These are phyloP conservation scores for Tetragonula carbonaria DNA, from an alignment of 2,888 invertebrate species.

Conservation along the genomic window DNA sequence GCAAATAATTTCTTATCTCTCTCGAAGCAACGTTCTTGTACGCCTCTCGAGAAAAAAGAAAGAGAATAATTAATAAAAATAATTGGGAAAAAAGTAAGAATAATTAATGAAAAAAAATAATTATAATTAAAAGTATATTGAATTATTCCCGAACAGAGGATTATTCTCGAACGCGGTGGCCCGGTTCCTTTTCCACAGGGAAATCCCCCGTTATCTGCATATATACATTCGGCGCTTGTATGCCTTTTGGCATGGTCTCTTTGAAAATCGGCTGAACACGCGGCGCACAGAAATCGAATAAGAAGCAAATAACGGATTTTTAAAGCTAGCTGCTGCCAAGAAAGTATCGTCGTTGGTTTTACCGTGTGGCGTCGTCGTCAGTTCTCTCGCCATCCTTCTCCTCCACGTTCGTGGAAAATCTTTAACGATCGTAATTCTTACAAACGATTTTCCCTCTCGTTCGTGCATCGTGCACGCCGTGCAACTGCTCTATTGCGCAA, in stretches of 20 bases:
- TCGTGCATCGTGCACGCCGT: constrained; percentile 20
- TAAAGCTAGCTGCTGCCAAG: constrained; percentile 13
- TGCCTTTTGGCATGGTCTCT: constrained; percentile 65
- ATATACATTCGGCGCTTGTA: constrained; percentile 55
- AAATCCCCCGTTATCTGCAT: constrained; percentile 60
- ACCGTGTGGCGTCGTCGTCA: not conserved
- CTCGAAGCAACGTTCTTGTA: not conserved
- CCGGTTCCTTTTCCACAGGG: constrained; percentile 26
- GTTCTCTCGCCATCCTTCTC: not conserved
- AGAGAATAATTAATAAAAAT: not conserved
- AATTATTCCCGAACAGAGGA: too few species aligned
- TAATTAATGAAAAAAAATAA: too few species aligned
- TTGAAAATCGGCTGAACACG: constrained; percentile 53
- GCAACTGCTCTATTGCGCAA: constrained; percentile 43
- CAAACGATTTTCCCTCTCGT: constrained; percentile 46
- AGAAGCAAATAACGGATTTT: constrained; percentile 62
- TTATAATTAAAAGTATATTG: too few species aligned
- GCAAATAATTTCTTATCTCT: not conserved
- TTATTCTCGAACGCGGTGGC: constrained; percentile 3
- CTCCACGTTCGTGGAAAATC: not conserved
- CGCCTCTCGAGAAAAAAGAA: not conserved
- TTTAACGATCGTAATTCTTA: constrained; percentile 6
- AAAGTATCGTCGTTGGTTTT: constrained; percentile 19
- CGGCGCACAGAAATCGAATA: constrained; percentile 59
- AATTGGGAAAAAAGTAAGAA: too few species aligned